Evolutionary conservation across 2,888 invertebrate species (phyloP).

Genomic region (Oscheius myriophilus): DNA sequence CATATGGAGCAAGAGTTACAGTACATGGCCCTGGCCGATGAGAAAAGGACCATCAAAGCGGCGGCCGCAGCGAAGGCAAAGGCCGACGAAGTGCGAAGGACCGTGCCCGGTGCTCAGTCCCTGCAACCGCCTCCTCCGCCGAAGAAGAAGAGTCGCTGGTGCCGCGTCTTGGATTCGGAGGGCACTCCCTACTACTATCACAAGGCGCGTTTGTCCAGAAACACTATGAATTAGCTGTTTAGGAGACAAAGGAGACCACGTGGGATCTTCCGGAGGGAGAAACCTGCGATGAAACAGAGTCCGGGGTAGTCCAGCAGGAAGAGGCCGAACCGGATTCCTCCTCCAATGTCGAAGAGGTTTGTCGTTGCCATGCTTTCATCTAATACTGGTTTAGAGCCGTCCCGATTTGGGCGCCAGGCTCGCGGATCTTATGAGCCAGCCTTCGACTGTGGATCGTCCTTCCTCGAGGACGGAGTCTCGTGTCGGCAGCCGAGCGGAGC

Average conservation of each 20-base stretch:
- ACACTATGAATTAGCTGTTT: background rate
- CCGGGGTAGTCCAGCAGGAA: background rate
- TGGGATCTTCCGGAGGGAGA: slow-evolving; percentile 29
- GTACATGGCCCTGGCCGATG: background rate
- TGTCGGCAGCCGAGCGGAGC: too few species aligned
- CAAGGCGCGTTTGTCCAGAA: slow-evolving; percentile 22
- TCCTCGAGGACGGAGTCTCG: too few species aligned
- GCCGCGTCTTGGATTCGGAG: slow-evolving; percentile 88
- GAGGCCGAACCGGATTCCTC: slow-evolving; percentile 24
- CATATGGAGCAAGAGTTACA: background rate
- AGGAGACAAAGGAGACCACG: slow-evolving; percentile 18
- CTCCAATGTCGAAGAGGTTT: slow-evolving; percentile 21
- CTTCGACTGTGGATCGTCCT: too few species aligned
- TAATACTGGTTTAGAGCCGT: too few species aligned
- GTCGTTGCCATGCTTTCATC: background rate
- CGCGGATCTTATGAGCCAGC: too few species aligned
- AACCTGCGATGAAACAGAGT: slow-evolving; percentile 12
- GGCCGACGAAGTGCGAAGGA: background rate
- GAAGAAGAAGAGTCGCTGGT: slow-evolving; percentile 77
- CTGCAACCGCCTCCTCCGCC: slow-evolving; percentile 28
- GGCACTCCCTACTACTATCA: slow-evolving; percentile 86
- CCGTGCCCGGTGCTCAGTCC: background rate
- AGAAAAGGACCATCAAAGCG: background rate
- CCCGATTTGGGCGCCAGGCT: too few species aligned
- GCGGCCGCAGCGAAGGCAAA: background rate